Conservation (phyloP, 1,140 invertebrate species). For the Matsumurasca onukii region DNA sequence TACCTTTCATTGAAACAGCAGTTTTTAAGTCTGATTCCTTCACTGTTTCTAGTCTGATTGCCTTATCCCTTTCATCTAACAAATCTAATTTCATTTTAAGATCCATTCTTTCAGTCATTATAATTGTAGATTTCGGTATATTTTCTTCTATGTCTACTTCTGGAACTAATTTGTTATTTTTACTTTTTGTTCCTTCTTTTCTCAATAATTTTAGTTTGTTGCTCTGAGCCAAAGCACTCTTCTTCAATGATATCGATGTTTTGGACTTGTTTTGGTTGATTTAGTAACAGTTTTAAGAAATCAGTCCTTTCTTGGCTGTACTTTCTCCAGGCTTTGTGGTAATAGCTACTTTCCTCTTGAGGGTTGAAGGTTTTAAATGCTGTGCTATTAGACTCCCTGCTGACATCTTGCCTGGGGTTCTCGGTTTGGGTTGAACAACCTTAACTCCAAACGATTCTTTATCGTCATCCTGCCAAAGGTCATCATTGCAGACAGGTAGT, state of each 20-base stretch:
- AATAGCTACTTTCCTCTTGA: constrained; percentile 4
- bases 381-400: not conserved
- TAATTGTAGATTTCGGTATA: not conserved
- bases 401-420: not conserved
- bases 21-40: constrained; percentile 27
- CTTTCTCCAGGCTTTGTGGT: not conserved
- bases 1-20: constrained; percentile 55
- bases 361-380: not conserved
- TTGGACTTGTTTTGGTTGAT: not conserved
- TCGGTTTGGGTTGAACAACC: not conserved
- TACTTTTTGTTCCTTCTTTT: not conserved
- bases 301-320: not conserved
- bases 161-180: not conserved
- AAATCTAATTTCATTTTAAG: constrained; percentile 35
- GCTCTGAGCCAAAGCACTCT: not conserved
- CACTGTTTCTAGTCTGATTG: constrained; percentile 30
- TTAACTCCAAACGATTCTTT: constrained; percentile 26
- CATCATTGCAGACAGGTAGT: not conserved
- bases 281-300: not conserved
- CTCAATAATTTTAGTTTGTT: constrained; percentile 5
- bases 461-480: constrained; percentile 19
- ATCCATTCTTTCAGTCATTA: not conserved
- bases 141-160: not conserved
- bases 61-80: constrained; percentile 39
- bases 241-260: not conserved